Conservation (phyloP, 2,113 vertebrate genomes). For the Murina feae region DNA sequence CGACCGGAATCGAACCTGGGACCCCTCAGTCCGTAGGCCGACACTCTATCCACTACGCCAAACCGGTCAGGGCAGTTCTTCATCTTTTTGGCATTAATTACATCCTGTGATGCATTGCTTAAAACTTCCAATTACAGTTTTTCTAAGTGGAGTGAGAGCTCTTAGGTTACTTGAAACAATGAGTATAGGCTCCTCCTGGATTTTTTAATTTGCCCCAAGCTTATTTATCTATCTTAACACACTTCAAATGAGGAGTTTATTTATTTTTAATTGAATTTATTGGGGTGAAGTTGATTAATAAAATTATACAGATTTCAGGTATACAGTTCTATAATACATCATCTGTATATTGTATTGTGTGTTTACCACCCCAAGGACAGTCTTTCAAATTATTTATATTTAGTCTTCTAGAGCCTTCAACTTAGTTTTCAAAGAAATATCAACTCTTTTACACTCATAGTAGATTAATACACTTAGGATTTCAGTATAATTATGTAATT, state of each 20-base stretch:
- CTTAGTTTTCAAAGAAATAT: not conserved
- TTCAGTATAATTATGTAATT: not conserved
- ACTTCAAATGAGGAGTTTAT: not conserved
- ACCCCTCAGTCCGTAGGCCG: too few relatives aligned
- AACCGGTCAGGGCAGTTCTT: too few relatives aligned
- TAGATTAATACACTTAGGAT: not conserved
- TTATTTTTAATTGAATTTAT: not conserved
- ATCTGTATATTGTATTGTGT: too few relatives aligned
- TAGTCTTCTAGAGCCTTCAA: not conserved
- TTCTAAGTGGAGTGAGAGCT: not conserved
- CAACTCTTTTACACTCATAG: not conserved
- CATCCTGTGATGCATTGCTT: not conserved
- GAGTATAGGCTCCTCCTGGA: not conserved
- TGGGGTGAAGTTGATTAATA: not conserved
- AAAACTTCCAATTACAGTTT: not conserved
- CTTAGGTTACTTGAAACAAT: not conserved
- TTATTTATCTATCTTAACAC: not conserved
- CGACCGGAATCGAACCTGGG: too few relatives aligned
- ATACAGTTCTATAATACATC: too few relatives aligned
- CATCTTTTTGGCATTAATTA: conserved; percentile 2
- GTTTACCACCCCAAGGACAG: not conserved
- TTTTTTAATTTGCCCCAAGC: not conserved
- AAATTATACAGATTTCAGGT: not conserved
- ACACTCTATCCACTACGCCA: too few relatives aligned
- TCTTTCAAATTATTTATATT: not conserved